Percentiles rank a stretch among this genome's conserved stretches.
Conservation (phyloP, 2,888 invertebrate species). For the Tipula vernalis region DNA sequence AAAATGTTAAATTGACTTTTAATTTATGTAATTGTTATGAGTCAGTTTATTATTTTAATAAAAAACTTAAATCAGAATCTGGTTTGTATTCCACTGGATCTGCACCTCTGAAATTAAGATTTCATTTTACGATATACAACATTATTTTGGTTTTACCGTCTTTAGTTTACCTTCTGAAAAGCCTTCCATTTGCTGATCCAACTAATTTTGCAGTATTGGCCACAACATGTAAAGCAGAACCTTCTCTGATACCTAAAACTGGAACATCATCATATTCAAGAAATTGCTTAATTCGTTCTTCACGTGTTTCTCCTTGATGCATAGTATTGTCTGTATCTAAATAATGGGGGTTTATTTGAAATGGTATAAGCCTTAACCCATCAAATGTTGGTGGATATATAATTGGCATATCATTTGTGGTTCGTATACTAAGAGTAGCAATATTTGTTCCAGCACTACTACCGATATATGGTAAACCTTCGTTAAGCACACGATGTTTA, state of each 20-base stretch:
- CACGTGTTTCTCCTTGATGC: slow-evolving; percentile 70
- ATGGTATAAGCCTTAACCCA: slow-evolving; percentile 59
- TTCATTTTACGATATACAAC: slow-evolving; percentile 14
- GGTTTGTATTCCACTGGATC: slow-evolving; percentile 14
- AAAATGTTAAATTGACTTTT: too few relatives aligned
- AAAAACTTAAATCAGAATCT: slow-evolving; percentile 17
- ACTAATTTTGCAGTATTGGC: slow-evolving; percentile 45
- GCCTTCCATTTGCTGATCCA: slow-evolving; percentile 48
- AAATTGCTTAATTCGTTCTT: slow-evolving; percentile 58
- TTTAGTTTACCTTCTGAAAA: slow-evolving; percentile 49
- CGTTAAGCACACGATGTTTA: slow-evolving; percentile 45
- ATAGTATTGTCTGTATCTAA: slow-evolving; percentile 44
- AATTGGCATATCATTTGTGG: slow-evolving; percentile 84
- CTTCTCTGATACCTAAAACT: slow-evolving; percentile 62
- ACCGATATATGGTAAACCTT: slow-evolving; percentile 59
- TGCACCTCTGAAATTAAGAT: slow-evolving; percentile 15
- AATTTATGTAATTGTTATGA: neutral
- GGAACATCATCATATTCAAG: slow-evolving; percentile 44
- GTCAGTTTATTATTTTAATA: slow-evolving; percentile 13
- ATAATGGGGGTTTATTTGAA: slow-evolving; percentile 80
- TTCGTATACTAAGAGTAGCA: slow-evolving; percentile 63
- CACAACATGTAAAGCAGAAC: slow-evolving; percentile 48
- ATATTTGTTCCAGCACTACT: slow-evolving; percentile 77
- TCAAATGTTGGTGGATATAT: slow-evolving; percentile 61
- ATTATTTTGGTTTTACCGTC: neutral